phyloP scores from a whole-genome alignment of 2,797 vertebrate species.

The Sebastes ruberrimus region DNA sequence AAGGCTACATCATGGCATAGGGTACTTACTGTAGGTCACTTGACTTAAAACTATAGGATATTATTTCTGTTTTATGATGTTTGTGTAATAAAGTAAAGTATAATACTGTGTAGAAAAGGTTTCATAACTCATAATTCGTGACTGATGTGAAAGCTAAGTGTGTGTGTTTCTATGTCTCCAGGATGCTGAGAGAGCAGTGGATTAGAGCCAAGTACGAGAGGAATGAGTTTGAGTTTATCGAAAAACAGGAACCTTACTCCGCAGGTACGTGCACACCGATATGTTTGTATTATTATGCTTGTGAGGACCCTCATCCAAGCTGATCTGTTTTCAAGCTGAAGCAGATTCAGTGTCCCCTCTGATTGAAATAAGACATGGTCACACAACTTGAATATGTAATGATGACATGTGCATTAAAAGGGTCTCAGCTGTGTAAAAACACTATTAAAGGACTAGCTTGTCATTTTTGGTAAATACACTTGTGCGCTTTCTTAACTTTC shows the following conservation, averaged over 20 bases:
- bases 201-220: constrained; percentile 94
- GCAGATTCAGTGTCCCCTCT: neutral
- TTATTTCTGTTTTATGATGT: neutral
- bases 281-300: neutral
- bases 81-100: neutral
- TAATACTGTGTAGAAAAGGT: neutral
- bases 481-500: neutral
- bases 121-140: too few relatives aligned
- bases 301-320: neutral
- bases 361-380: neutral
- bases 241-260: constrained; percentile 93
- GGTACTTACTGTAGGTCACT: neutral
- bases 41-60: neutral
- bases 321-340: neutral
- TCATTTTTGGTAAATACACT: neutral
- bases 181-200: constrained; percentile 94
- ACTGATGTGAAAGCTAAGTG: neutral
- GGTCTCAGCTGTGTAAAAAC: neutral
- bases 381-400: neutral
- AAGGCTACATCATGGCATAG: neutral
- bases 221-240: constrained; percentile 89
- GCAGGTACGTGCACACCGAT: constrained; percentile 80
- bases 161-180: constrained; percentile 52
- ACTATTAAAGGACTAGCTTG: neutral
- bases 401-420: neutral